Percentiles rank a stretch among this genome's conserved stretches.
Conservation (phyloP, 2,113 vertebrate genomes). For the Mustelus asterias region DNA sequence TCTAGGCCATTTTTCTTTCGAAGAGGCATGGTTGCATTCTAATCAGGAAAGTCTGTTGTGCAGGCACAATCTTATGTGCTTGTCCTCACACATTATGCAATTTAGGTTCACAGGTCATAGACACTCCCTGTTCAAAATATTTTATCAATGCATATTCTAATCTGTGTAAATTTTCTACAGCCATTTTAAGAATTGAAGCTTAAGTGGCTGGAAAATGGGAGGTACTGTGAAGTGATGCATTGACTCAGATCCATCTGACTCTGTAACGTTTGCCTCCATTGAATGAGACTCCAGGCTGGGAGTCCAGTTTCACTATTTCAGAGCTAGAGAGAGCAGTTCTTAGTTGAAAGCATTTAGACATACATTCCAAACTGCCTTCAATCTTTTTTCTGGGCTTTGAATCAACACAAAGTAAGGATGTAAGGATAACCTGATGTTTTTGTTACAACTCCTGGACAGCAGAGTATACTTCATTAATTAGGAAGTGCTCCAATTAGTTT, state of each 20-base stretch:
- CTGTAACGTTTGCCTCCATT: neutral
- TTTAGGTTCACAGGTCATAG: neutral
- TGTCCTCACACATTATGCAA: neutral
- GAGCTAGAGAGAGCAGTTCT: neutral
- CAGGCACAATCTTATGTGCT: neutral
- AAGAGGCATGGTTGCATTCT: neutral
- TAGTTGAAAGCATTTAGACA: neutral
- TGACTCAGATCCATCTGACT: neutral
- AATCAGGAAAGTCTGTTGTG: neutral
- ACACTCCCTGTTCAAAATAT: neutral
- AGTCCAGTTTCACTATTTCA: neutral
- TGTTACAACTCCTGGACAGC: neutral
- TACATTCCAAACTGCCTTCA: neutral
- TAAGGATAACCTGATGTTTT: neutral
- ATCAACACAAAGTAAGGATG: slow-evolving; percentile 7
- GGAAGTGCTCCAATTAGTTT: neutral
- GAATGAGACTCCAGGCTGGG: neutral
- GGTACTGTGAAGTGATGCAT: neutral
- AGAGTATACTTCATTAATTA: neutral
- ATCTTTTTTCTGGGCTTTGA: neutral
- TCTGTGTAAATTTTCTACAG: neutral
- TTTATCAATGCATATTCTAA: neutral
- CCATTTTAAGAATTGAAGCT: neutral
- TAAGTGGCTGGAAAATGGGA: neutral
- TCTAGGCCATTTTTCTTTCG: neutral